Evolutionary conservation across 2,797 vertebrate genomes (phyloP), one percentile per base, ranked within the genome.

Genomic region (Luscinia luscinia): DNA sequence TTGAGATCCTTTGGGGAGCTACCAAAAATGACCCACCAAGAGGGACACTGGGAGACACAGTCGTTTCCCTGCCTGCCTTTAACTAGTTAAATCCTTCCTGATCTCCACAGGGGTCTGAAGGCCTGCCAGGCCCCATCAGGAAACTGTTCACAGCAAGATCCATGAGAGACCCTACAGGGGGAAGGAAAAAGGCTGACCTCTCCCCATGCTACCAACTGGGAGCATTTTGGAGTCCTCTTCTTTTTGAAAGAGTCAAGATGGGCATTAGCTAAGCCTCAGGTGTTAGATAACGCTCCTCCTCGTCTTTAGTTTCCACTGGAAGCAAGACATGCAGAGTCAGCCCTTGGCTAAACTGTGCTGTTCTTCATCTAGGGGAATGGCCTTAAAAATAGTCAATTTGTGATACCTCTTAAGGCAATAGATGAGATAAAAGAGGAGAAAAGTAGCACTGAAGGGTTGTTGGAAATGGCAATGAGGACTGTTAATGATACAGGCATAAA

Each of bases 171-270:
- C 28, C 48, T 22, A 20, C 2, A 41, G 20, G 22, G 52, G 75
- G 34, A 52, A 55, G 18, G 51, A 30, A 52, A 41, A 79, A 57
- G 20, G 49, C 19, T 80, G 64, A 61, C 61, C 64, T 85, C 40
- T 70, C 55, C 2, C 30, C 15, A 0, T 9, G 6, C 40, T 55
- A 67, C 43, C 30, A 14, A 1, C 0, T n/a, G 43, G 57, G 28
- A 89, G 40, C 34, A 28, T 40, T 92, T 92, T 34, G 68, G 43
- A 87, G 40, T 23, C 58, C 22, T 74, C 24, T n/a, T 82, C 70
- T 45, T 32, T 4, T 16, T 4, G 24, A 46, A 52, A 32, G 43
- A 70, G 11, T 46, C 45, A 62, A 52, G 52, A 22, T 22, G 30
- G 61, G 28, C 19, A 11, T 52, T 30, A 52, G 18, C 28, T 30